These are phyloP conservation scores for Brachionus angularis DNA, from an alignment of 1,140 invertebrate species.

Conservation along the genomic window DNA sequence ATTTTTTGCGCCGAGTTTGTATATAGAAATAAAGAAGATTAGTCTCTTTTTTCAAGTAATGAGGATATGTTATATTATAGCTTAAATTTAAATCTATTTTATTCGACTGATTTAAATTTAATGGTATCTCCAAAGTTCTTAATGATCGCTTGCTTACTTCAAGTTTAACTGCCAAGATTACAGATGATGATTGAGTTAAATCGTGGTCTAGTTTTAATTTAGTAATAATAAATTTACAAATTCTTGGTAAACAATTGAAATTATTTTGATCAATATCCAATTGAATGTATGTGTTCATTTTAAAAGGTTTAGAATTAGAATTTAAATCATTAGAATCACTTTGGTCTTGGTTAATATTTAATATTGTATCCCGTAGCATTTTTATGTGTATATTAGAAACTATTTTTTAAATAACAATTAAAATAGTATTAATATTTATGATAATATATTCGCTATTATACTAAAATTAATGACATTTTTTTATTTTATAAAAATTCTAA, in stretches of 20 bases:
- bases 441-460: too few relatives aligned
- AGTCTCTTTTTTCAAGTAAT: conserved; percentile 36
- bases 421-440: too few relatives aligned
- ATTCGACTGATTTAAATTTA: background rate
- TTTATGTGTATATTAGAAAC: too few relatives aligned
- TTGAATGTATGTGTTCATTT: conserved; percentile 43
- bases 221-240: conserved; percentile 35
- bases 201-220: conserved; percentile 10
- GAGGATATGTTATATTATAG: conserved; percentile 41
- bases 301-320: conserved; percentile 18
- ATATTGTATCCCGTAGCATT: too few relatives aligned
- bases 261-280: conserved; percentile 41
- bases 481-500: too few relatives aligned
- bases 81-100: conserved; percentile 4
- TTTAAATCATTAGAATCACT: too few relatives aligned
- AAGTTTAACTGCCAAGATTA: conserved; percentile 28
- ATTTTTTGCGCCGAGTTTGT: conserved; percentile 36
- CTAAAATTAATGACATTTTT: too few relatives aligned
- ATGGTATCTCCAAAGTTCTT: conserved; percentile 23
- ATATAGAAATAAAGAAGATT: conserved; percentile 37
- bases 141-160: conserved; percentile 27
- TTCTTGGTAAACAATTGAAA: conserved; percentile 20
- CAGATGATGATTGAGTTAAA: background rate
- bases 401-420: too few relatives aligned
- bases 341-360: too few relatives aligned